Conservation (phyloP, 1,140 invertebrate species). For the Musca domestica region DNA sequence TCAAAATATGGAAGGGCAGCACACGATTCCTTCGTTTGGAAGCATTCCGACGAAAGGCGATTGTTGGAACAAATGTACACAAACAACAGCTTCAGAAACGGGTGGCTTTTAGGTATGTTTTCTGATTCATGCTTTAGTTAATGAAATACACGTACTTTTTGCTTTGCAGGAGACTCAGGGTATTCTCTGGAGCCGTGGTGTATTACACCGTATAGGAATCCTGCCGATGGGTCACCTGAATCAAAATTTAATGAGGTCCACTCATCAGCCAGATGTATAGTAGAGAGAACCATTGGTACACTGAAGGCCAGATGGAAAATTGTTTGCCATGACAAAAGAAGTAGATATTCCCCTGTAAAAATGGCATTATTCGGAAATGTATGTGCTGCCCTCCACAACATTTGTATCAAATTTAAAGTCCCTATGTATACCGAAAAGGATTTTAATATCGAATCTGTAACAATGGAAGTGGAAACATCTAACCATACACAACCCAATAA, state of each 20-base stretch:
- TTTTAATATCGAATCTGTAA: no score
- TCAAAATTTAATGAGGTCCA: not conserved
- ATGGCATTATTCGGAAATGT: not conserved
- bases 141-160: not conserved
- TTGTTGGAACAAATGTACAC: not conserved
- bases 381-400: not conserved
- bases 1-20: not conserved
- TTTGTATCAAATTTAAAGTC: not conserved
- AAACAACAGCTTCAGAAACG: not conserved
- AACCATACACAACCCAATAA: not conserved
- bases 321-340: constrained; percentile 3
- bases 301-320: not conserved
- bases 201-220: not conserved
- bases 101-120: not conserved
- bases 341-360: not conserved
- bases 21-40: not conserved
- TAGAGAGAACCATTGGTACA: not conserved
- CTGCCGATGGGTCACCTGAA: not conserved
- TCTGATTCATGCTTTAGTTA: not conserved
- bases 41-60: not conserved
- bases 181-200: not conserved
- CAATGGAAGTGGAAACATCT: not conserved
- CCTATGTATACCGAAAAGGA: not conserved
- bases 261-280: not conserved
- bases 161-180: not conserved